Base-by-base conservation (phyloP, 2,797 vertebrate species). In the Mastacembelus armatus region DNA sequence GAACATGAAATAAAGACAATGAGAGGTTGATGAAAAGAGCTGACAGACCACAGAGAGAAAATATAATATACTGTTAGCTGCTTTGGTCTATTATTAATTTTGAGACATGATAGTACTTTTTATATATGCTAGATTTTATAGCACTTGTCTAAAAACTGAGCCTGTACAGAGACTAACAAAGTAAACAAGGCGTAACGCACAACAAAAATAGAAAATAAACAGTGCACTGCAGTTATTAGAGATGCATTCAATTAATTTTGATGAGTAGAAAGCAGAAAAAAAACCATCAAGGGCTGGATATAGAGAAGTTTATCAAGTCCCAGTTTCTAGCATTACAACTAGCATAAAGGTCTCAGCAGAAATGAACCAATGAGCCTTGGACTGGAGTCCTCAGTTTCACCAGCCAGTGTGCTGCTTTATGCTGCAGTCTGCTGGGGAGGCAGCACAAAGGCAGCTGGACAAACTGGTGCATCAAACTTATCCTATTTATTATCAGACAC, bases 11-110 rank as follows among this genome's bases (percentile, higher is more conserved):
- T 9, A 57, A 3, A 38, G 16, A 39, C 30, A 54, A 33, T 7
- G 14, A 14, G 39, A 22, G 33, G 19, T 40, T 61, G 40, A 55
- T 43, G 29, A 59, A 54, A 51, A 10, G 24, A 74, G 47, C 15
- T 24, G 21, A 48, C 7, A 51, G 24, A 60, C 24, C 22, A 56
- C 18, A 64, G n/a, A 78, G 29, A 71, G n/a, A 47, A 63, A 21
- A 45, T 40, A 7, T 0, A 21, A 35, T 39, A 11, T 32, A 39
- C 2, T 27, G 3, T 21, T 29, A 49, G 5, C n/a, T 21, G 27
- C 36, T 58, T 48, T 56, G 18, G 2, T 16, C 1, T 24, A 21
- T 26, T 54, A 2, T 39, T 59, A 4, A 60, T 51, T 47, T 21
- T 52, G 7, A 18, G 12, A 44, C 33, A 35, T 57, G 3, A 32